Percentiles rank a stretch among this genome's conserved stretches.
These are phyloP conservation scores for Thymelicus sylvestris DNA, from an alignment of 2,888 invertebrate species.

Conservation along the genomic window DNA sequence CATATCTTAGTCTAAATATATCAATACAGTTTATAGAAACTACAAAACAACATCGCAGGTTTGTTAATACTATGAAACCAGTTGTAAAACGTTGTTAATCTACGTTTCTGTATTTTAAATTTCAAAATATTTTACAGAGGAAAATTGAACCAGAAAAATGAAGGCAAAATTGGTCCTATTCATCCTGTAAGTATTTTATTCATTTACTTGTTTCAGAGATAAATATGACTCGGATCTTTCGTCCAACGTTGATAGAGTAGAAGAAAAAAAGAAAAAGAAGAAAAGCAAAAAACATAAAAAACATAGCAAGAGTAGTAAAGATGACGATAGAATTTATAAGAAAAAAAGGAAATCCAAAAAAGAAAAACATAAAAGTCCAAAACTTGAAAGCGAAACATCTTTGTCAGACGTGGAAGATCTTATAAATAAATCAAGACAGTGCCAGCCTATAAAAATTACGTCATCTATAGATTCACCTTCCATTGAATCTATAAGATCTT, in stretches of 20 bases:
- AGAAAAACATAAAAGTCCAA: conserved; percentile 81
- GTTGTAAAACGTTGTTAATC: too few species aligned
- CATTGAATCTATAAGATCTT: conserved; percentile 46
- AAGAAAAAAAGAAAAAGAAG: conserved; percentile 76
- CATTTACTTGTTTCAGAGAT: conserved; percentile 54
- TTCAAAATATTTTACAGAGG: conserved; percentile 36
- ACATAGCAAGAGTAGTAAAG: conserved; percentile 86
- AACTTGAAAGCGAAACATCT: conserved; percentile 71
- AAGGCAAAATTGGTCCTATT: conserved; percentile 41
- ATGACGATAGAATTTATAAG: conserved; percentile 76
- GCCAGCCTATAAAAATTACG: conserved; percentile 52
- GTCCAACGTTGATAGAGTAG: conserved; percentile 54
- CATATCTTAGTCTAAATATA: conserved; percentile 52
- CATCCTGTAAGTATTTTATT: conserved; percentile 58
- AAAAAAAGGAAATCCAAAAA: conserved; percentile 84
- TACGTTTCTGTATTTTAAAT: background rate
- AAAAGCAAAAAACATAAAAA: conserved; percentile 87
- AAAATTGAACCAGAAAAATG: conserved; percentile 51
- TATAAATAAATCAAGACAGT: conserved; percentile 68
- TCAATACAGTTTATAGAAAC: conserved; percentile 49
- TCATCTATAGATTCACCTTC: conserved; percentile 50
- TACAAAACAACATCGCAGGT: conserved; percentile 46
- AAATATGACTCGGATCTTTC: conserved; percentile 54
- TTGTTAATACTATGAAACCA: conserved; percentile 18
- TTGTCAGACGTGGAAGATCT: conserved; percentile 71